Percentiles rank a stretch among this genome's conserved stretches.
These are phyloP conservation scores for Palythoa caribaeorum DNA, from an alignment of 92 coral and sea anemone species.

Conservation along the genomic window DNA sequence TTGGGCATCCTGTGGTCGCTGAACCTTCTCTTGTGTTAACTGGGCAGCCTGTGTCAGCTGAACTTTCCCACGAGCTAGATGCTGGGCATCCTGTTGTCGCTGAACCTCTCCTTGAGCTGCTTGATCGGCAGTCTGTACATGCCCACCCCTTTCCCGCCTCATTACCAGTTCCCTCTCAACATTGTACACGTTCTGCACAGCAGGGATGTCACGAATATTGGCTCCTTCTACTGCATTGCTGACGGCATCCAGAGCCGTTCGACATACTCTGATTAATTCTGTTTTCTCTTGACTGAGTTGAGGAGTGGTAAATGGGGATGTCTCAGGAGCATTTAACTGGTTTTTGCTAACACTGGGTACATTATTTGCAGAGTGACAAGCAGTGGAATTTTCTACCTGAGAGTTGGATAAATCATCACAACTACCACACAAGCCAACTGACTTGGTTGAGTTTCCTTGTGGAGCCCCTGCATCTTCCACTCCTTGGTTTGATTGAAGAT, in stretches of 20 bases:
- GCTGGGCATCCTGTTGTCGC: background rate
- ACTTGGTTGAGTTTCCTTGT: background rate
- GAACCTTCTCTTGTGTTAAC: background rate
- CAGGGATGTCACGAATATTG: slow-evolving; percentile 20
- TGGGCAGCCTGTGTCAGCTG: background rate
- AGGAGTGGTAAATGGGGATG: background rate
- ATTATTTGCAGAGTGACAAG: background rate
- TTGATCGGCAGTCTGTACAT: background rate
- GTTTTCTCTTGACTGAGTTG: background rate
- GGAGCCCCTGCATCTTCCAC: background rate
- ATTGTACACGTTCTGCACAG: slow-evolving; percentile 14
- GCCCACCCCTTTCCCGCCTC: background rate
- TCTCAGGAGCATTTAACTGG: background rate
- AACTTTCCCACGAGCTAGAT: background rate
- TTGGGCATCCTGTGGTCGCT: background rate
- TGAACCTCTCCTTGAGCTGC: background rate
- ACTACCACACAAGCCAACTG: background rate
- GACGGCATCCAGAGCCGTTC: background rate
- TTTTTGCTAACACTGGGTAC: background rate
- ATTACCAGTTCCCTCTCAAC: background rate
- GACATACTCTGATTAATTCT: background rate
- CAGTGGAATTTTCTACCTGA: background rate
- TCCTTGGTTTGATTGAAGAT: background rate
- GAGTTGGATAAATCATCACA: too few relatives aligned
- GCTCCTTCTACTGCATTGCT: background rate